Percentiles rank a stretch among this genome's conserved stretches.
phyloP scores from a whole-genome alignment of 2,888 invertebrate genomes.

The Platerodrilus igneus region DNA sequence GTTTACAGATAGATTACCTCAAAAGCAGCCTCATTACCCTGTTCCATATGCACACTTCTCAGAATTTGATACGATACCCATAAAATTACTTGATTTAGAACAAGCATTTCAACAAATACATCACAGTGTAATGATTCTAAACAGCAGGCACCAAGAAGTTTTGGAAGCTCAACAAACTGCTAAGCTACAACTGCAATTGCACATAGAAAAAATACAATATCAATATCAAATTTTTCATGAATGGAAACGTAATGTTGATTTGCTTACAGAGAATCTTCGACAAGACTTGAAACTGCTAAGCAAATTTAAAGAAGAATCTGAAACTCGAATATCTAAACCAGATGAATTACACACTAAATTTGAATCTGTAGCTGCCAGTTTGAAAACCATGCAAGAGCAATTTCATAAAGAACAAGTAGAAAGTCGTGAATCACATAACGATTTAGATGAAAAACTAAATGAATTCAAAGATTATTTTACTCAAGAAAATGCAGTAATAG shows the following conservation, averaged over 20 bases:
- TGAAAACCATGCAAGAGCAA: constrained; percentile 34
- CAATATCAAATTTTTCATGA: constrained; percentile 50
- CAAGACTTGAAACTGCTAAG: constrained; percentile 33
- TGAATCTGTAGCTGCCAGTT: no score
- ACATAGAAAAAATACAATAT: constrained; percentile 37
- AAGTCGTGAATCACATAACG: constrained; percentile 33
- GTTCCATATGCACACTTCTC: no score
- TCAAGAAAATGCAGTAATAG: constrained; percentile 43
- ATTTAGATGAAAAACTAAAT: constrained; percentile 30
- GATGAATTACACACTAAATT: no score
- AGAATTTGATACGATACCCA: no score
- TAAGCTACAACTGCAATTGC: constrained; percentile 27
- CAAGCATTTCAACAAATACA: constrained; percentile 11
- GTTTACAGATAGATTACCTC: no score
- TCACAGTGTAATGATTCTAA: constrained; percentile 9
- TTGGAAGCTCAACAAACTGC: constrained; percentile 14
- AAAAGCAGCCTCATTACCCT: no score
- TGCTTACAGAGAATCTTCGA: constrained; percentile 51
- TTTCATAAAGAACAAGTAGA: constrained; percentile 38
- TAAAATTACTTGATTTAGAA: constrained; percentile 9
- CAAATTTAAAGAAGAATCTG: constrained; percentile 30
- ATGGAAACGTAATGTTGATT: constrained; percentile 52
- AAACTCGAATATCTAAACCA: constrained; percentile 26
- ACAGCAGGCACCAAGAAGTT: constrained; percentile 19
- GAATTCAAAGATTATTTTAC: constrained; percentile 42